A percentile compares a stretch with the other conserved stretches of the same genome.
Evolutionary conservation across 2,888 invertebrate species (phyloP).

Genomic region (Drosophila tripunctata): DNA sequence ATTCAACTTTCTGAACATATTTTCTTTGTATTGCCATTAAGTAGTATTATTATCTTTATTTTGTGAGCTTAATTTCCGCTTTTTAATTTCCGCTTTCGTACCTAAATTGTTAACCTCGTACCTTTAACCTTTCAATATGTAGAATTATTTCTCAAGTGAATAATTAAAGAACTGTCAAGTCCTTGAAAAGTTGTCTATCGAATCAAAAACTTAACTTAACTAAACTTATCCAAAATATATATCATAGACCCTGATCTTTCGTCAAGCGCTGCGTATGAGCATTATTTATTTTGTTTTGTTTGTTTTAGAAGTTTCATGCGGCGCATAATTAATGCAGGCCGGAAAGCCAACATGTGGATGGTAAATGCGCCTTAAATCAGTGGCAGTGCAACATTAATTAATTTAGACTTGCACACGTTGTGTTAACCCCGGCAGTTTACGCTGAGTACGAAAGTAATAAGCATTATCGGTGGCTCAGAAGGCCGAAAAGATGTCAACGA

Average conservation of each 20-base stretch:
- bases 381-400: too few species aligned
- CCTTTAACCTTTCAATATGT: too few species aligned
- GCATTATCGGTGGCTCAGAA: too few species aligned
- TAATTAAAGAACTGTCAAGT: constrained; percentile 19
- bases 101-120: constrained; percentile 37
- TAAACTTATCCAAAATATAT: constrained; percentile 13
- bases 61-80: too few species aligned
- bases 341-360: constrained; percentile 56
- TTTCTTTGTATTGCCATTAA: too few species aligned
- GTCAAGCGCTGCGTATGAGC: constrained; percentile 45
- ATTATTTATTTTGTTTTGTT: constrained; percentile 23
- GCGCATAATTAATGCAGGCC: constrained; percentile 61
- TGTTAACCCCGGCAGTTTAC: too few species aligned
- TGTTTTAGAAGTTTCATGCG: too few species aligned
- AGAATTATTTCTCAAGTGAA: constrained; percentile 65
- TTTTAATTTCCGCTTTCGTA: constrained; percentile 32
- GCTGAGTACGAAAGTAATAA: too few species aligned
- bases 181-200: constrained; percentile 52
- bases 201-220: constrained; percentile 48
- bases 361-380: constrained; percentile 1
- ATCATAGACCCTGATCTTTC: constrained; percentile 8
- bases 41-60: too few species aligned
- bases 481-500: too few species aligned
- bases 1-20: too few species aligned
- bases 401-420: neutral